These are phyloP conservation scores for Colius striatus DNA, from an alignment of 2,113 vertebrate species.

Conservation along the genomic window DNA sequence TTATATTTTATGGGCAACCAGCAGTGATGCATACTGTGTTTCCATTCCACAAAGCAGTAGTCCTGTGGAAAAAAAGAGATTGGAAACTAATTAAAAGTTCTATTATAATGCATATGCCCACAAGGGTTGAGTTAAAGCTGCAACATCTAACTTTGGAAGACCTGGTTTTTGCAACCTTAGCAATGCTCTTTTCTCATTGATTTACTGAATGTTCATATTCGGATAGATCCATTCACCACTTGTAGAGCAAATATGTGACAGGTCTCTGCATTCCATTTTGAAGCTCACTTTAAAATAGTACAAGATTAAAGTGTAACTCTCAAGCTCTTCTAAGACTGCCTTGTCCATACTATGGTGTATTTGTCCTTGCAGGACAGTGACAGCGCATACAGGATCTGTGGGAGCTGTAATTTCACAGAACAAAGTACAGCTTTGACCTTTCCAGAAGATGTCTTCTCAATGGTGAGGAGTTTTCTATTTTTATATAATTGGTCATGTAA, in stretches of 20 bases:
- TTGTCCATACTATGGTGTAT: not conserved
- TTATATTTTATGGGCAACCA: constrained; percentile 1
- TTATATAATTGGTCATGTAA: not conserved
- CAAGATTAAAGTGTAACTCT: not conserved
- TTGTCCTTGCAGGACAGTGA: not conserved
- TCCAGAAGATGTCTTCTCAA: not conserved
- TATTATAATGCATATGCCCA: not conserved
- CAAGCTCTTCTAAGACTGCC: not conserved
- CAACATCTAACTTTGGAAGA: not conserved
- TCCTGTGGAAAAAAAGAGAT: not conserved
- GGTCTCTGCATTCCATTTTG: not conserved
- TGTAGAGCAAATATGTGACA: not conserved
- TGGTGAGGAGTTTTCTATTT: not conserved
- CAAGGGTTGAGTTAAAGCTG: not conserved
- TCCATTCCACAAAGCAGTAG: not conserved
- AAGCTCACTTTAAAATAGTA: not conserved
- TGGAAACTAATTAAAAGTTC: not conserved
- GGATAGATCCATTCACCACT: not conserved
- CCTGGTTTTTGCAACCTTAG: not conserved
- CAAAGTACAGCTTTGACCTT: not conserved
- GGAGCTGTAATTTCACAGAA: not conserved
- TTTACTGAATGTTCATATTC: not conserved
- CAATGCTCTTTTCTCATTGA: not conserved
- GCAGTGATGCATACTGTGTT: not conserved
- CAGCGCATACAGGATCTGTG: not conserved